These are phyloP conservation scores for Ophion ellenae DNA, from an alignment of 2,888 invertebrate species.

Conservation along the genomic window DNA sequence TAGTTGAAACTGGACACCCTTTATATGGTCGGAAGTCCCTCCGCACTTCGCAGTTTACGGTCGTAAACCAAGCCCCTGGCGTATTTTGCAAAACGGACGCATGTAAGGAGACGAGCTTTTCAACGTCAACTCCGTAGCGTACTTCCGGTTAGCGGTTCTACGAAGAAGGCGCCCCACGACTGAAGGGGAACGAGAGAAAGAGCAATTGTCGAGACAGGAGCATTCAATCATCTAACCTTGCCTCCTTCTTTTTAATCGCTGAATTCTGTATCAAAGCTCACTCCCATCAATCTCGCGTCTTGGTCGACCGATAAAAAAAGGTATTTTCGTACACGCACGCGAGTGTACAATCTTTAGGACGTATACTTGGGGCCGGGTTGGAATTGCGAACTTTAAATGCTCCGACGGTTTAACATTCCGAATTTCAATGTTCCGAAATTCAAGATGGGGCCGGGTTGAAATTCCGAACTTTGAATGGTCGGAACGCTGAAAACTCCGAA, in stretches of 20 bases:
- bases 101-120: constrained; percentile 26
- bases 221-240: constrained; percentile 69
- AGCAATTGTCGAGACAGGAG: constrained; percentile 70
- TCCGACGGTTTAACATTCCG: too few species aligned
- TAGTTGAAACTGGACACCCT: background rate
- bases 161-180: constrained; percentile 29
- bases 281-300: constrained; percentile 21
- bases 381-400: too few species aligned
- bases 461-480: too few species aligned
- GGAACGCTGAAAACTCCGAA: too few species aligned
- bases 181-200: constrained; percentile 21
- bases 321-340: background rate
- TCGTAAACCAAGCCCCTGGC: constrained; percentile 42
- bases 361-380: too few species aligned
- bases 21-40: constrained; percentile 1
- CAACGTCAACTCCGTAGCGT: constrained; percentile 72
- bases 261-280: background rate
- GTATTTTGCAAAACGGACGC: constrained; percentile 21
- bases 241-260: constrained; percentile 63
- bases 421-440: too few species aligned
- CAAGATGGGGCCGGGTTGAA: too few species aligned
- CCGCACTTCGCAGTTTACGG: background rate
- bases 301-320: background rate
- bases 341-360: background rate
- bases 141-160: constrained; percentile 73